phyloP scores from a whole-genome alignment of 1,140 invertebrate species.

The Diprion similis region DNA sequence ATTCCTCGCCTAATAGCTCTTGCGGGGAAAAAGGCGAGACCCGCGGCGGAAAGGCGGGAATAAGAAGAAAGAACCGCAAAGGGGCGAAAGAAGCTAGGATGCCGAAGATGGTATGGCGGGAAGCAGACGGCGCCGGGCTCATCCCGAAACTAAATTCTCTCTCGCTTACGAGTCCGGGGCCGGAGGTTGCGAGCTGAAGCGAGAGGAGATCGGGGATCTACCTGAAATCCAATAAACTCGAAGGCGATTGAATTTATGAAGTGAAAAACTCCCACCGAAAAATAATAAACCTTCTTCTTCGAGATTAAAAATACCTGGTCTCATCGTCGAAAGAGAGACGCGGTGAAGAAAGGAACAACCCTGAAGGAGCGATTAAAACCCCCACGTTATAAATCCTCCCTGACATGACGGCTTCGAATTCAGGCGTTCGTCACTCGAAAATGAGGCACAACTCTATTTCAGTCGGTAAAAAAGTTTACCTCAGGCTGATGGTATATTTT shows the following conservation, averaged over 20 bases:
- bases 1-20: constrained; percentile 53
- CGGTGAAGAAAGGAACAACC: too few species aligned
- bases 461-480: too few species aligned
- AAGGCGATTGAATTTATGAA: constrained; percentile 60
- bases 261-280: constrained; percentile 43
- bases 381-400: too few species aligned
- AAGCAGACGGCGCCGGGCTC: neutral
- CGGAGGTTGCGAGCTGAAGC: neutral
- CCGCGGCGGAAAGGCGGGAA: neutral
- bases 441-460: too few species aligned
- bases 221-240: constrained; percentile 54
- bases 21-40: neutral
- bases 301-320: neutral
- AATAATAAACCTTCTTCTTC: neutral
- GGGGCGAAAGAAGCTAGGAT: constrained; percentile 21
- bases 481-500: too few species aligned
- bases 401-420: too few species aligned
- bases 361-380: too few species aligned
- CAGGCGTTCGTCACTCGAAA: too few species aligned
- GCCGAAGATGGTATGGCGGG: constrained; percentile 7
- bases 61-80: constrained; percentile 10
- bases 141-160: neutral
- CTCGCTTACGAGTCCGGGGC: neutral
- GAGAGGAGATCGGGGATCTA: constrained; percentile 30
- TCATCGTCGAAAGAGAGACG: too few species aligned